A percentile compares a stretch with the other conserved stretches of the same genome.
Conservation (phyloP, 2,113 vertebrate species). For the Xerus inauris region DNA sequence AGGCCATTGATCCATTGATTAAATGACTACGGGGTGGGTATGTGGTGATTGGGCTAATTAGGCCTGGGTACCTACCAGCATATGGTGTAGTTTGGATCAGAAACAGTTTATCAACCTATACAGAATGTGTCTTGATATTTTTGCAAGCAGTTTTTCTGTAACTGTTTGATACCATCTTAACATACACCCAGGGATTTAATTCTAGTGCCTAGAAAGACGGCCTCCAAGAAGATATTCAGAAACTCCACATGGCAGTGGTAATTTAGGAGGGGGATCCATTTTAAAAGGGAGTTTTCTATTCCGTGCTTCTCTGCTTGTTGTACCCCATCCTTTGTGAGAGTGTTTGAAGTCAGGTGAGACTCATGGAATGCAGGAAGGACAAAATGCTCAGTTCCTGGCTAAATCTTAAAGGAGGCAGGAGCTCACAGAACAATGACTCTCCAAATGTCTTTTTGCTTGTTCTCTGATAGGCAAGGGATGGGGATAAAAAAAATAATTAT, state of each 20-base stretch:
- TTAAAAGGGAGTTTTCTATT: neutral
- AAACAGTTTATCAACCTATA: neutral
- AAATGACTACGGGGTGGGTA: too few species aligned
- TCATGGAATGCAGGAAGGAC: neutral
- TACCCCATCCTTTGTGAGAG: neutral
- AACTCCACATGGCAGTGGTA: neutral
- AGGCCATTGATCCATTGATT: neutral
- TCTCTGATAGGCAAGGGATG: neutral
- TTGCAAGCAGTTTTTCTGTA: neutral
- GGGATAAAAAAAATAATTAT: neutral
- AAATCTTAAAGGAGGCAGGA: neutral
- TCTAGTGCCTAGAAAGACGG: neutral
- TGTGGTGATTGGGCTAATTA: accelerated
- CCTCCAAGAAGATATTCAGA: neutral
- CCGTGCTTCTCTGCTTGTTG: neutral
- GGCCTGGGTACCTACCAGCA: neutral
- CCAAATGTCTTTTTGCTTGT: neutral
- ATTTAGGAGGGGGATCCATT: neutral
- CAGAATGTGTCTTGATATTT: neutral
- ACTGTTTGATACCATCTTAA: neutral
- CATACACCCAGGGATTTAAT: accelerated
- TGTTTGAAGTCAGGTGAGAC: neutral
- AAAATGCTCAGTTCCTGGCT: too few species aligned
- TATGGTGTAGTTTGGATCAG: accelerated
- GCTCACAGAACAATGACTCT: accelerated